Base-by-base conservation (phyloP, 2,888 invertebrate species). In the Acrocyrtus sp. region DNA sequence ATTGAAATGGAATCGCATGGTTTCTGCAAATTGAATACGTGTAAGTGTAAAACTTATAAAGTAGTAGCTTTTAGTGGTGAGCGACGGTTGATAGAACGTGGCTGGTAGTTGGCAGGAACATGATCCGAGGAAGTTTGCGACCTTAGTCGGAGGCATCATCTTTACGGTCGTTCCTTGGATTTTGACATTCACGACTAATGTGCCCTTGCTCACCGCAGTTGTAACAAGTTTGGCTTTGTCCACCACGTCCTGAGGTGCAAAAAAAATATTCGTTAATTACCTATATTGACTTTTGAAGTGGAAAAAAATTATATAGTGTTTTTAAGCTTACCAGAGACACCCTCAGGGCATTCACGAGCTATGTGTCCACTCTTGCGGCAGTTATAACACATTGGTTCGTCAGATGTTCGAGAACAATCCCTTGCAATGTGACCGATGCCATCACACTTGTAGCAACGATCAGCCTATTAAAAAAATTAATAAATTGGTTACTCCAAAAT, bases 331-430 rank as follows among this genome's bases (percentile, higher is more conserved):
- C n/a, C n/a, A n/a, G n/a, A n/a, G n/a, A n/a, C n/a, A n/a, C 74
- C 83, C 77, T 88, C 88, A 26, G 88, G 87, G 81, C 89, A 89
- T 78, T 89, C 88, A 67, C 89, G 87, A 75, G 88, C 94, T 85
- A 96, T 93, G 89, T 92, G 90, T 82, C 95, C 96, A 80, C 92
- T 91, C 88, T 94, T 94, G 87, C 93, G 93, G 89, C 96, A 96
- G 86, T 93, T 96, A 89, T 96, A 96, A 88, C 96, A 96, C 83
- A 93, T 93, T 85, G 94, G 85, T 84, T 81, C 22, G 72, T 61
- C 65, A 17, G 65, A 66, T 39, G 68, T 39, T 22, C 45, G 60
- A 27, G 21, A 51, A 26, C 95, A 95, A 86, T 95, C 94, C 85
- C 94, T 93, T 82, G 95, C 95, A 87, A 95, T 94, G 87, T 95